Conservation (phyloP, 2,888 invertebrate species). For the Aphelenchoides bicaudatus region DNA sequence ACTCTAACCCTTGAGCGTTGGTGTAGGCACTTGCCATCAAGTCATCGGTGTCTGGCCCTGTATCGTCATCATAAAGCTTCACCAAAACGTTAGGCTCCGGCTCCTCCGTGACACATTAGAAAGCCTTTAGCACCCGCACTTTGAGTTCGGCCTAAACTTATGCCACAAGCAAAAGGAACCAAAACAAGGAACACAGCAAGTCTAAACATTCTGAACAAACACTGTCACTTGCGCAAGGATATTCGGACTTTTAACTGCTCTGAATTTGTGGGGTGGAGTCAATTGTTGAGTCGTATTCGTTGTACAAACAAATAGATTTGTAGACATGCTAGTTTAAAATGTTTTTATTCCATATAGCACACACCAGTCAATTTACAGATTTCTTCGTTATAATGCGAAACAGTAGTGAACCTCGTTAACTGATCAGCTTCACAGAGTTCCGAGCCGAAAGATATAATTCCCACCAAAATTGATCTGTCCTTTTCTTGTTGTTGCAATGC, state of each 20-base stretch:
- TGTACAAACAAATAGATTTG: no score
- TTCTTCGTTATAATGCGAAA: constrained; percentile 41
- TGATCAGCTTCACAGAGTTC: constrained; percentile 55
- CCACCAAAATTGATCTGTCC: constrained; percentile 36
- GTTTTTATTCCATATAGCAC: no score
- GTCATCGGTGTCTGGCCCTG: constrained; percentile 38
- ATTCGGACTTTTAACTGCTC: no score
- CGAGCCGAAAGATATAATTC: constrained; percentile 57
- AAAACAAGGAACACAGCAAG: no score
- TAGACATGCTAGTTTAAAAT: no score
- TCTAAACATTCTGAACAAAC: no score
- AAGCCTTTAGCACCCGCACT: constrained; percentile 34
- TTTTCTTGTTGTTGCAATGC: constrained; percentile 49
- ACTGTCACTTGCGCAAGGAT: no score
- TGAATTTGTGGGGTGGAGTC: no score
- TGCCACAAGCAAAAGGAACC: no score
- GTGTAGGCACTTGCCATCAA: constrained; percentile 28
- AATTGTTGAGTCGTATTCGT: no score
- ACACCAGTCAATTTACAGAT: constrained; percentile 53
- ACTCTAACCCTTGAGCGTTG: constrained; percentile 29
- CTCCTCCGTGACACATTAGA: constrained; percentile 36
- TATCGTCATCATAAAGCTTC: constrained; percentile 42
- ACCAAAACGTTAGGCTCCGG: constrained; percentile 38
- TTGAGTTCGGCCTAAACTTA: constrained; percentile 38
- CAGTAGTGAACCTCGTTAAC: constrained; percentile 52